phyloP scores from a whole-genome alignment of 2,797 vertebrate species.

The Argya squamiceps region DNA sequence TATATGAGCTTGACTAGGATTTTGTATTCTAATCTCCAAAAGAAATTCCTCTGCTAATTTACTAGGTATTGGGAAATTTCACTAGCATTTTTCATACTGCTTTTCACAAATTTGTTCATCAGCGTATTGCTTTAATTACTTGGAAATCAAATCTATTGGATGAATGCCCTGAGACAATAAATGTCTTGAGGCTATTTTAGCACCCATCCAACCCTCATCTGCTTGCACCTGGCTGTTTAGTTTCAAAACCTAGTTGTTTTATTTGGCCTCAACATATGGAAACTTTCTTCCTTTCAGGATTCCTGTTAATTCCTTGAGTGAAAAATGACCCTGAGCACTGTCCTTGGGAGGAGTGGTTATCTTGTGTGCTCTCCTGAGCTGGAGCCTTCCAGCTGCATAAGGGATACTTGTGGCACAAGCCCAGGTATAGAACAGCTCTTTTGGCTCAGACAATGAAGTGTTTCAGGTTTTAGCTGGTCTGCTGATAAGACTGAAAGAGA shows the following conservation, averaged over 20 bases:
- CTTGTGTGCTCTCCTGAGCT: neutral
- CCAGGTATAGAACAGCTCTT: neutral
- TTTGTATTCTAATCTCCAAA: neutral
- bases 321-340: neutral
- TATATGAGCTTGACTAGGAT: neutral
- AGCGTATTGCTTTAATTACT: neutral
- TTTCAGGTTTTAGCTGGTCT: neutral
- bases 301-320: neutral
- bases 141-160: neutral
- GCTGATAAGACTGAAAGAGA: neutral
- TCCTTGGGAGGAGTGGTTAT: neutral
- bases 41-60: neutral
- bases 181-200: neutral
- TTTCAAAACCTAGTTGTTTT: neutral
- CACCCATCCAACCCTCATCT: neutral
- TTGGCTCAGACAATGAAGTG: neutral
- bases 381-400: neutral
- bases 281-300: neutral
- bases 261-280: neutral
- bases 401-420: neutral
- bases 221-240: neutral
- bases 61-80: neutral
- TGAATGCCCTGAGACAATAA: neutral
- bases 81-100: neutral
- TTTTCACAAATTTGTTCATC: neutral